Conservation (phyloP, 2,113 vertebrate genomes). For the Chaetura pelagica region DNA sequence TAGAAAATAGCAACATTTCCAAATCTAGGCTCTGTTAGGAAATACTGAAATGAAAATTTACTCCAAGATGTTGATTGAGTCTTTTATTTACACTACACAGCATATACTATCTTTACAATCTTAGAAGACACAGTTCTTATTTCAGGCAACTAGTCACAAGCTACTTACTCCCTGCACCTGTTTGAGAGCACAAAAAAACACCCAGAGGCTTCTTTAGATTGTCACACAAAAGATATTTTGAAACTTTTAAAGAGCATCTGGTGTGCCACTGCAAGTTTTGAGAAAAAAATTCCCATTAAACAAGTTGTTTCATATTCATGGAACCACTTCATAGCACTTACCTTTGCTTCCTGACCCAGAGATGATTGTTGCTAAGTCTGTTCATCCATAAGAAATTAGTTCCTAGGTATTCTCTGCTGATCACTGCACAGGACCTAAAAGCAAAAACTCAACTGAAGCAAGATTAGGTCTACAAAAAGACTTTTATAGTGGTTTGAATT, state of each 20-base stretch:
- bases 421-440: fast-evolving
- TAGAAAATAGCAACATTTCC: fast-evolving
- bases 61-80: background rate
- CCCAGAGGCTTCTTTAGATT: fast-evolving
- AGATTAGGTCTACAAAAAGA: background rate
- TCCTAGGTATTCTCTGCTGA: fast-evolving
- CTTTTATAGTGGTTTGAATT: background rate
- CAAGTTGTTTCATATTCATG: fast-evolving
- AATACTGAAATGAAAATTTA: background rate
- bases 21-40: background rate
- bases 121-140: background rate
- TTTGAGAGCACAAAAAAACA: background rate
- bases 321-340: background rate
- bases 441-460: fast-evolving
- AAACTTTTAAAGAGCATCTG: background rate
- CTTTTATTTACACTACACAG: fast-evolving
- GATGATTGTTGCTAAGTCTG: fast-evolving
- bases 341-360: background rate
- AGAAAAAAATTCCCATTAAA: background rate
- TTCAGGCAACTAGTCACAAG: background rate
- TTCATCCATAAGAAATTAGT: background rate
- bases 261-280: background rate
- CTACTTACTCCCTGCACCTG: background rate
- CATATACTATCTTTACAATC: background rate
- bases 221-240: background rate